Evolutionary conservation across 2,888 invertebrate species (phyloP).

Genomic region (Taphrorychus bicolor): DNA sequence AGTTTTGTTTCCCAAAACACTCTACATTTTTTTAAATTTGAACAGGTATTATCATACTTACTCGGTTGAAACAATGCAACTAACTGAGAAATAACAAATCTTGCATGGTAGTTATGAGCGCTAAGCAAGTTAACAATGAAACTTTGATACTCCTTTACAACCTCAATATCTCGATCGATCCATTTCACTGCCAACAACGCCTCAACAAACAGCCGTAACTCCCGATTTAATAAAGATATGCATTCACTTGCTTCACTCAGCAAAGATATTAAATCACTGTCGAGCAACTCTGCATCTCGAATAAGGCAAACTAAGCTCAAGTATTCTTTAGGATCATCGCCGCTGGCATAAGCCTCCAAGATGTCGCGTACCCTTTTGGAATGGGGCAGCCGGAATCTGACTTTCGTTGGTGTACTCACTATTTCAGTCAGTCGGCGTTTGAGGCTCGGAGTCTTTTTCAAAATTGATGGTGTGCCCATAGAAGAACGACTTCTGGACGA

Average conservation of each 20-base stretch:
- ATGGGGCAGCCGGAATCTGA: conserved; percentile 62
- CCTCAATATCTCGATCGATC: conserved; percentile 61
- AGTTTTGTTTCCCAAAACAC: not conserved
- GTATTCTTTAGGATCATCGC: conserved; percentile 60
- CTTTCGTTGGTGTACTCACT: conserved; percentile 48
- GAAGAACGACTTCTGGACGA: conserved; percentile 22
- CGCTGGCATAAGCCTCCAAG: conserved; percentile 58
- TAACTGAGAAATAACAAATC: conserved; percentile 67
- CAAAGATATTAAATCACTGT: conserved; percentile 65
- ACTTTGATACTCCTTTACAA: conserved; percentile 67
- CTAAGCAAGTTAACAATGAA: conserved; percentile 73
- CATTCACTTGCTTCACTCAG: conserved; percentile 65
- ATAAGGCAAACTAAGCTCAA: conserved; percentile 63
- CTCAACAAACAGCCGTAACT: conserved; percentile 67
- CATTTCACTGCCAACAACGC: conserved; percentile 67
- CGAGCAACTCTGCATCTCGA: conserved; percentile 63
- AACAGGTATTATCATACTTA: conserved; percentile 49
- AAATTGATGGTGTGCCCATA: conserved; percentile 41
- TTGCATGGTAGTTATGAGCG: conserved; percentile 71
- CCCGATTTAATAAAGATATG: conserved; percentile 65
- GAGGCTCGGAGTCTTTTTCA: conserved; percentile 48
- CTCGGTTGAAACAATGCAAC: conserved; percentile 68
- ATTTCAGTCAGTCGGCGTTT: conserved; percentile 44
- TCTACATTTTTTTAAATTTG: not conserved
- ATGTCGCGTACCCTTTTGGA: conserved; percentile 60